Base-by-base conservation (phyloP, 92 coral and sea anemone genomes). In the Bergia puertoricense region DNA sequence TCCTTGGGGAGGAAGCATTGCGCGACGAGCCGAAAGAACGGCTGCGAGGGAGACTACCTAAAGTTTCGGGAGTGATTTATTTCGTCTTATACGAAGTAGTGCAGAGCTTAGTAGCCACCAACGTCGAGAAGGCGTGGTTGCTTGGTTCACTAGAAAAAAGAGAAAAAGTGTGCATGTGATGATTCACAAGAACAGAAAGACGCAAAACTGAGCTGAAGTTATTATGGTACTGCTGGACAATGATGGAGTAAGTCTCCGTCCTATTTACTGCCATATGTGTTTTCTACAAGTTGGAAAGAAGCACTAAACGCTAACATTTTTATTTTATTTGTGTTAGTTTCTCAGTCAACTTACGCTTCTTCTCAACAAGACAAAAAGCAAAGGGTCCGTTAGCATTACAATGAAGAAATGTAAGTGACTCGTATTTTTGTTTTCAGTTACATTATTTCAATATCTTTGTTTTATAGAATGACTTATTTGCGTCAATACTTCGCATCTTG, bases 381-480 rank as follows among this genome's bases (percentile, higher is more conserved):
- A 96, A 14, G 99, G 99, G 2, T 81, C 98, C n/a, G 95, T 97
- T 2, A 92, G 94, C 80, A 92, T 97, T 81, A 97, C 99, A 22
- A 90, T 97, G 91, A 97, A 97, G 90, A 94, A 95, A 85, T 97
- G 99, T 97, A 92, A 94, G 99, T 93, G 3, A 74, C 23, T 74
- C 9, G 41, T 43, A 23, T 23, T 15, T 62, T 62, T 3, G 4
- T 62, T 62, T 62, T 0, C 69, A 5, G 69, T 20, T 18, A 62
- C 69, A 62, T 62, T 18, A 54, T 6, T 54, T 54, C 14, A 54
- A 10, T 8, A 54, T 10, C 59, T 62, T 22, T 18, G 23, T 5
- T 4, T 22, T 3, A 20, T 16, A 62, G 30, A 16, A 62, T 22
- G 5, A 18, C 30, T 62, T 62, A 3, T 62, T 22, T 62, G 23